Evolutionary conservation across 2,113 vertebrate genomes (phyloP).

Genomic region (Centropus unirufus): DNA sequence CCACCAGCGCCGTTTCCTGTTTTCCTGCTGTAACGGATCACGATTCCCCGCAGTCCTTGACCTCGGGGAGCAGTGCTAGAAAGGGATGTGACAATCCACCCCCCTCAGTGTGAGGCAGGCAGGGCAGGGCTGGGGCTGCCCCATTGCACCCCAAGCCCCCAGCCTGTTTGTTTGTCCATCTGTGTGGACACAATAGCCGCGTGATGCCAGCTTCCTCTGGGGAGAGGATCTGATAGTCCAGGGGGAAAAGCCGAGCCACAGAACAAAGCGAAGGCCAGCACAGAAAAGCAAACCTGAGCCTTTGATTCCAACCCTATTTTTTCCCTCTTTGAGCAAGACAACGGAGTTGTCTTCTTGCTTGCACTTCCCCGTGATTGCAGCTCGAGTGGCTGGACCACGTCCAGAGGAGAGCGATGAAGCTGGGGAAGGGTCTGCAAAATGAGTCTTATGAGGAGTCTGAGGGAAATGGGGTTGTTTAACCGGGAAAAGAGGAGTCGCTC

Average conservation of each 20-base stretch:
- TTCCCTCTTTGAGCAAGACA: not conserved
- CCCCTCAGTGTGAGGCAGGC: not conserved
- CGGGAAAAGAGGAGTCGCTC: no score
- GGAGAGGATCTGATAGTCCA: not conserved
- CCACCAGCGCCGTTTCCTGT: constrained; percentile 30
- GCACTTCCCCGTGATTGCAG: not conserved
- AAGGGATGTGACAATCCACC: not conserved
- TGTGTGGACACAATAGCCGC: not conserved
- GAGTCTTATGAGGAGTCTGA: no score
- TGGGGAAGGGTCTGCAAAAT: no score
- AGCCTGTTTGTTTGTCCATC: not conserved
- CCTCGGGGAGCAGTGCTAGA: not conserved
- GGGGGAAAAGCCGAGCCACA: not conserved
- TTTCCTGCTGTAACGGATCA: not conserved
- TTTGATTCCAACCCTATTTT: not conserved
- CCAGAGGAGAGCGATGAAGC: no score
- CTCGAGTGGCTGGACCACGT: no score
- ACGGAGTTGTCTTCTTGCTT: not conserved
- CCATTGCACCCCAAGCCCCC: rapidly evolving
- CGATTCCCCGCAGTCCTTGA: constrained; percentile 18
- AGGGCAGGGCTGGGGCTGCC: not conserved
- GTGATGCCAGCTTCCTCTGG: not conserved
- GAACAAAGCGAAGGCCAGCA: constrained; percentile 16
- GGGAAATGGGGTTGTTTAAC: no score
- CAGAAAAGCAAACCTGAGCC: not conserved